Conservation (phyloP, 2,797 vertebrate species). For the Tangara arthus region DNA sequence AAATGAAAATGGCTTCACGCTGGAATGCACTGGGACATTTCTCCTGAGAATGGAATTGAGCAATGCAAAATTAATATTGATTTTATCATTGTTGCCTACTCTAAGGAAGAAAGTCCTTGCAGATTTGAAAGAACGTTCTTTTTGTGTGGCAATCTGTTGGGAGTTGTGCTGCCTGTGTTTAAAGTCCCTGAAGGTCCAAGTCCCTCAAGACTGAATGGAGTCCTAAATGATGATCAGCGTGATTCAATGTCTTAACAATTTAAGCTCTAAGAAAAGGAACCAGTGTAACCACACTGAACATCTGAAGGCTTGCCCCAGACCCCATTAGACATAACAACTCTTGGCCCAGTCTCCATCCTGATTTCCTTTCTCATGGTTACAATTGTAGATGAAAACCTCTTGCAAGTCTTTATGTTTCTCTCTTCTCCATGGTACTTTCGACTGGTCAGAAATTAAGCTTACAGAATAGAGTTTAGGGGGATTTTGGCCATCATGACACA, state of each 20-base stretch:
- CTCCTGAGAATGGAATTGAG: not conserved
- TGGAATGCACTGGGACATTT: not conserved
- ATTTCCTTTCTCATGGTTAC: not conserved
- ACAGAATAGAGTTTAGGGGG: not conserved
- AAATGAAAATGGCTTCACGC: not conserved
- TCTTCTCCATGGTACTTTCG: not conserved
- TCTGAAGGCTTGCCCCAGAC: not conserved
- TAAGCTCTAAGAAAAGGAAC: not conserved
- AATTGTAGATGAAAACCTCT: not conserved
- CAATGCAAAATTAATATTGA: conserved; percentile 12
- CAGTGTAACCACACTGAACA: not conserved
- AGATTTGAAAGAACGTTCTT: not conserved
- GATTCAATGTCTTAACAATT: not conserved
- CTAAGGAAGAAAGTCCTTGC: not conserved
- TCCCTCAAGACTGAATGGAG: not conserved
- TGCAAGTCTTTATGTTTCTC: not conserved
- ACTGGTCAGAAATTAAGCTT: not conserved
- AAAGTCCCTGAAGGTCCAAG: not conserved
- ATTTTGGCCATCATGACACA: not conserved
- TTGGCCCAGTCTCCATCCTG: not conserved
- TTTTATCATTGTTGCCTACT: conserved; percentile 8
- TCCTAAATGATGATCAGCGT: not conserved
- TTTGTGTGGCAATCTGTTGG: not conserved
- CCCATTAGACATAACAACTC: not conserved
- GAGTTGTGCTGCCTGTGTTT: not conserved